These are phyloP conservation scores for Grammomys surdaster DNA, from an alignment of 2,113 vertebrate species.

Conservation along the genomic window DNA sequence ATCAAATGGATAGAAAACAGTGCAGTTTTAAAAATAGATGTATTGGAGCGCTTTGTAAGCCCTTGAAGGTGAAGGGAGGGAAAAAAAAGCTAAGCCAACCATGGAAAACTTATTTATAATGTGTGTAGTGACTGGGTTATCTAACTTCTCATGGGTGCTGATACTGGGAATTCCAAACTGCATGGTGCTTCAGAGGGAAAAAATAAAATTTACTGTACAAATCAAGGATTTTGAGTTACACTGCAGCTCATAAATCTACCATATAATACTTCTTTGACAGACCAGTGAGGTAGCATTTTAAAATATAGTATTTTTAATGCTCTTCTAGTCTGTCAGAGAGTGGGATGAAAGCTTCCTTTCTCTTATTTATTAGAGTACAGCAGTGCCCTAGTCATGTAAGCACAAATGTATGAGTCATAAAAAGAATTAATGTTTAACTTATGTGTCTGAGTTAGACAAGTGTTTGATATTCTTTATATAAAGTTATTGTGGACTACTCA, in stretches of 20 bases:
- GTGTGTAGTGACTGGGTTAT: background rate
- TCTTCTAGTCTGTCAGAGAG: background rate
- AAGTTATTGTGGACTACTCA: background rate
- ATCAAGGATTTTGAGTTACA: conserved; percentile 51
- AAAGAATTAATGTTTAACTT: conserved; percentile 35
- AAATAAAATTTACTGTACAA: conserved; percentile 60
- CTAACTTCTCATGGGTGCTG: background rate
- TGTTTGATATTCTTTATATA: conserved; percentile 16
- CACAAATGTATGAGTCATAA: conserved; percentile 5
- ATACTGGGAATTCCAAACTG: conserved; percentile 11
- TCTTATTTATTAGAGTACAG: conserved; percentile 11
- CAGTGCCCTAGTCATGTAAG: background rate
- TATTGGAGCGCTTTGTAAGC: background rate
- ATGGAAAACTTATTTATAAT: conserved; percentile 32
- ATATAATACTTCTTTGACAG: conserved; percentile 49
- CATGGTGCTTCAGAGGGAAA: conserved; percentile 7
- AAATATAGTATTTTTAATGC: background rate
- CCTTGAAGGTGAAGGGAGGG: conserved; percentile 20
- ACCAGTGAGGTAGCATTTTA: conserved; percentile 39
- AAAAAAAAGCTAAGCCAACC: background rate
- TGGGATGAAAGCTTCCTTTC: conserved; percentile 10
- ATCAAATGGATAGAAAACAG: conserved; percentile 59
- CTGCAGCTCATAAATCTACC: conserved; percentile 31
- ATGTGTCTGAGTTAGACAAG: conserved; percentile 28
- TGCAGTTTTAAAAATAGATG: conserved; percentile 22